Evolutionary conservation across 1,140 invertebrate species (phyloP).

Genomic region (Stegodyphus dumicola): DNA sequence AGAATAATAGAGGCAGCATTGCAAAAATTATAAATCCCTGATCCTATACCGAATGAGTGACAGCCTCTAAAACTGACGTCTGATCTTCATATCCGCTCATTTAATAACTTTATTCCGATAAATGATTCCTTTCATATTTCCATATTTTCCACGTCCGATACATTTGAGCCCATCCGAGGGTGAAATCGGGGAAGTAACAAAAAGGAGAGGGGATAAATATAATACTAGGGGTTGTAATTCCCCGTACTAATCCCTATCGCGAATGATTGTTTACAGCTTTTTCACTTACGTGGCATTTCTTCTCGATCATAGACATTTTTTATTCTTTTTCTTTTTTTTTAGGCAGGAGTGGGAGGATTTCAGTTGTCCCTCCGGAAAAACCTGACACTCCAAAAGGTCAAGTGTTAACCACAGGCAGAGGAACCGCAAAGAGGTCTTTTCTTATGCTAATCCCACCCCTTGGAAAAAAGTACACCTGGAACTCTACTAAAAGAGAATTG

Average conservation of each 20-base stretch:
- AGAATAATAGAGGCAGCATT: too few species aligned
- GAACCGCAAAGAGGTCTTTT: conserved; percentile 38
- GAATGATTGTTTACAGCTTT: conserved; percentile 36
- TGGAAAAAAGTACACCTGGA: conserved; percentile 41
- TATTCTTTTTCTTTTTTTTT: not conserved
- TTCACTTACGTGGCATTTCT: not conserved
- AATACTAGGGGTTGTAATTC: not conserved
- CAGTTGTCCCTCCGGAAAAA: not conserved
- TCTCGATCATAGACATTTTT: too few species aligned
- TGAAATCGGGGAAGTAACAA: not conserved
- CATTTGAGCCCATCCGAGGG: not conserved
- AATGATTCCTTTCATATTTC: conserved; percentile 49
- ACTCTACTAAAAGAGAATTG: not conserved
- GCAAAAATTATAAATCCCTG: not conserved
- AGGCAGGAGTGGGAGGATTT: not conserved
- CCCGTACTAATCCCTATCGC: conserved; percentile 21
- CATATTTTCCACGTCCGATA: conserved; percentile 21
- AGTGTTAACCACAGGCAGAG: conserved; percentile 33
- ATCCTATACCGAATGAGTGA: not conserved
- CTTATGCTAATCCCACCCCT: conserved; percentile 24
- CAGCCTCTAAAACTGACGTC: not conserved
- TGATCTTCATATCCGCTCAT: conserved; percentile 15
- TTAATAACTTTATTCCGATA: conserved; percentile 57
- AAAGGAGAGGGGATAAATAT: not conserved
- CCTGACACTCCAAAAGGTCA: conserved; percentile 51